Base-by-base conservation (phyloP, 2,113 vertebrate genomes). In the Conger conger region DNA sequence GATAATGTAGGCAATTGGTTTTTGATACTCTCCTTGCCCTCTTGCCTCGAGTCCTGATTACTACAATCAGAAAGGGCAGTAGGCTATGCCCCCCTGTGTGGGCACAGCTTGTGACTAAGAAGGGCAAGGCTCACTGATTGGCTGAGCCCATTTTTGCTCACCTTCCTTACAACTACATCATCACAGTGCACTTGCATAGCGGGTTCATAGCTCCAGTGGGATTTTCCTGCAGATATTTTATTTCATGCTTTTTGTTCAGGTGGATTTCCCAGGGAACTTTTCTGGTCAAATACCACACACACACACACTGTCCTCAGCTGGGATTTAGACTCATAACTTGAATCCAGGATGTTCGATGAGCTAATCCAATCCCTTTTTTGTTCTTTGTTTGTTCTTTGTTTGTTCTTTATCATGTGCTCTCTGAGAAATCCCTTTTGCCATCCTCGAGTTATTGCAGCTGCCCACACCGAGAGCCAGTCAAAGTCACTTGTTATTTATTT, bases 1-100 rank as follows among this genome's bases (percentile, higher is more conserved):
- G 68, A 11, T 42, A 27, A n/a, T 53, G 80, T 86, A 73, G 54
- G 79, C 83, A 77, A 53, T 84, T 84, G 40, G 16, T 23, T 77
- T 84, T 77, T 76, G 73, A 77, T 84, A 53, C 42, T 84, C 73
- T 53, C 40, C 73, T 77, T 15, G 73, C 23, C 2, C 0, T 54
- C 68, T 50, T 50, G 37, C 38, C 17, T 63, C 16, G 40, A 76
- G 68, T 50, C 18, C 82, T 68, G 73, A 83, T 83, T 76, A 53
- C 50, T 45, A n/a, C 45, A 38, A 16, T 82, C 45, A 60, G 37
- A 54, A 40, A 40, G 79, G 81, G 42, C 40, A 27, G 23, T 30
- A 18, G 63, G 23, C 37, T 33, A 38, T 16, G 82, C n/a, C 16
- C 53, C 82, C 57, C 5, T 8, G 33, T n/a, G 45, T 11, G 80